phyloP scores from a whole-genome alignment of 2,113 vertebrate genomes.

The Himantopus leucocephalus region DNA sequence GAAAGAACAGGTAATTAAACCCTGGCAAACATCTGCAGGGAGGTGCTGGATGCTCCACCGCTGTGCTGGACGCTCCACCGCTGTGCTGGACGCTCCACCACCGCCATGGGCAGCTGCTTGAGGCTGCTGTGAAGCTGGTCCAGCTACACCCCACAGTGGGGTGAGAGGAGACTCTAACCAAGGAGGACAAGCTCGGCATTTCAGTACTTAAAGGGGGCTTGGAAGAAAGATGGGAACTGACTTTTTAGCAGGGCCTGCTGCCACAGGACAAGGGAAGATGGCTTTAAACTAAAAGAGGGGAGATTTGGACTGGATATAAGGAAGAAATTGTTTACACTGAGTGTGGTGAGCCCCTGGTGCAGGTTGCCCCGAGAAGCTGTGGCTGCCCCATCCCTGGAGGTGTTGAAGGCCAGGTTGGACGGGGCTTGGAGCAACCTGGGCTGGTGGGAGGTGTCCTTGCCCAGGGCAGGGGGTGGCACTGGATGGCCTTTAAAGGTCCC shows the following conservation, averaged over 20 bases:
- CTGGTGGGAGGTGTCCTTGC: background rate
- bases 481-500: rapidly evolving
- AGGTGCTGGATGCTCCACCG: background rate
- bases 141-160: background rate
- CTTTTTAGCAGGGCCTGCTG: background rate
- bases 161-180: background rate
- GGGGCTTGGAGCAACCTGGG: background rate
- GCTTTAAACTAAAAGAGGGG: background rate
- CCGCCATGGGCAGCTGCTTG: background rate
- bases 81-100: background rate
- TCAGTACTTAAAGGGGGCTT: background rate
- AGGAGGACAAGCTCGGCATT: no score
- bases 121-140: background rate
- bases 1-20: background rate
- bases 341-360: background rate
- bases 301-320: background rate
- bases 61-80: background rate
- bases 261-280: rapidly evolving
- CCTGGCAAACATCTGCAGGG: background rate
- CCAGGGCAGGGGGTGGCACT: background rate
- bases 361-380: background rate
- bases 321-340: rapidly evolving
- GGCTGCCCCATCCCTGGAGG: background rate
- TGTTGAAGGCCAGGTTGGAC: background rate
- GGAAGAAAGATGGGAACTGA: background rate